phyloP scores from a whole-genome alignment of 2,888 invertebrate genomes.

The Andrena camellia region DNA sequence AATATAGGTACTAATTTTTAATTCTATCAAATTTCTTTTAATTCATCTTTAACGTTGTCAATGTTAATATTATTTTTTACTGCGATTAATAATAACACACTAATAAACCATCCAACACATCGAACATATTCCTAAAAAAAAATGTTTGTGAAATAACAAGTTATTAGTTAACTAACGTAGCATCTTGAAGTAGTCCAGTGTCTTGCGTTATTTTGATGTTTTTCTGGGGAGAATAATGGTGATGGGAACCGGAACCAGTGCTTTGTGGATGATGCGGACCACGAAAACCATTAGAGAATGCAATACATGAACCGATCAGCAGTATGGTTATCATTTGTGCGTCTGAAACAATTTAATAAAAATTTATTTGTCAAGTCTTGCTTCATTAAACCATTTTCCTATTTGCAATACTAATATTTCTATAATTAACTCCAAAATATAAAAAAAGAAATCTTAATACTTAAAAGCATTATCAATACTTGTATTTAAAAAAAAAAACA shows the following conservation, averaged over 20 bases:
- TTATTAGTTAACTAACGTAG: slow-evolving; percentile 86
- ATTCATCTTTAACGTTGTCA: too few relatives aligned
- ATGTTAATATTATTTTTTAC: too few relatives aligned
- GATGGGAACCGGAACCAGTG: slow-evolving; percentile 85
- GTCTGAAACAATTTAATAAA: slow-evolving; percentile 55
- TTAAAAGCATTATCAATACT: too few relatives aligned
- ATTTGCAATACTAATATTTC: too few relatives aligned
- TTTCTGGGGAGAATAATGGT: slow-evolving; percentile 88
- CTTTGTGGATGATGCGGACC: slow-evolving; percentile 89
- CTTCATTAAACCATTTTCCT: too few relatives aligned
- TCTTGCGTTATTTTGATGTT: slow-evolving; percentile 89
- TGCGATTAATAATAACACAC: too few relatives aligned
- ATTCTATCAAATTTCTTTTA: too few relatives aligned
- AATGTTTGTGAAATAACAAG: background rate
- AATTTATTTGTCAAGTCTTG: background rate
- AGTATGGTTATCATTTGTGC: slow-evolving; percentile 67
- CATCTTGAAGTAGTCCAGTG: slow-evolving; percentile 90
- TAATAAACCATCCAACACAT: background rate
- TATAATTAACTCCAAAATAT: too few relatives aligned
- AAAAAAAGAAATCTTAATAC: too few relatives aligned
- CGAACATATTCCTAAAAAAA: slow-evolving; percentile 12
- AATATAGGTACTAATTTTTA: too few relatives aligned
- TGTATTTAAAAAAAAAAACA: too few relatives aligned
- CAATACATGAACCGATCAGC: slow-evolving; percentile 68
- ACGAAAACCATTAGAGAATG: slow-evolving; percentile 81